Conservation (phyloP, 2,797 vertebrate genomes). For the Microhierax caerulescens region DNA sequence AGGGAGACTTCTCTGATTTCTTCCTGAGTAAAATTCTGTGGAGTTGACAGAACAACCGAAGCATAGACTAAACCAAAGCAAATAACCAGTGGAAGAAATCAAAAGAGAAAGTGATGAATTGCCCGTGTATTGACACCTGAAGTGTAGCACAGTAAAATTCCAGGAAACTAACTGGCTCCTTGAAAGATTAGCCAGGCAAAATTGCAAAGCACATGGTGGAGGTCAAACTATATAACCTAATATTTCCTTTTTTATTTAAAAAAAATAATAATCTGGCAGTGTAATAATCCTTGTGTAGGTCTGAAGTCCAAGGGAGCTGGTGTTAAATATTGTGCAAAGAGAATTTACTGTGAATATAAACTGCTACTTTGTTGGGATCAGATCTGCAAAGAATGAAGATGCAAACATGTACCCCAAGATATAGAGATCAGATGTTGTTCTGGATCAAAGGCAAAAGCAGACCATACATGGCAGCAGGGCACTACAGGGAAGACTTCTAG, state of each 20-base stretch:
- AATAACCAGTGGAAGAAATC: neutral
- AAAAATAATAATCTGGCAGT: neutral
- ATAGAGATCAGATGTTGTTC: neutral
- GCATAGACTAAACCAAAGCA: neutral
- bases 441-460: neutral
- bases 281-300: neutral
- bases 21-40: neutral
- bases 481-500: neutral
- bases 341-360: neutral
- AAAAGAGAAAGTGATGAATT: neutral
- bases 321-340: neutral
- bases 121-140: neutral
- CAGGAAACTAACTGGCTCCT: neutral
- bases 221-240: neutral
- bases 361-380: accelerated
- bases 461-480: neutral
- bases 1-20: neutral
- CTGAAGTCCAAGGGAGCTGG: neutral
- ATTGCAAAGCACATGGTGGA: neutral
- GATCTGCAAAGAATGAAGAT: neutral
- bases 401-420: neutral
- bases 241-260: neutral
- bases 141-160: neutral
- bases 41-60: neutral
- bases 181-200: neutral